Evolutionary conservation across 35 echinoderm and acorn worm species (phyloP), one percentile per base, ranked within the genome.

Genomic region (Eucidaris tribuloides): DNA sequence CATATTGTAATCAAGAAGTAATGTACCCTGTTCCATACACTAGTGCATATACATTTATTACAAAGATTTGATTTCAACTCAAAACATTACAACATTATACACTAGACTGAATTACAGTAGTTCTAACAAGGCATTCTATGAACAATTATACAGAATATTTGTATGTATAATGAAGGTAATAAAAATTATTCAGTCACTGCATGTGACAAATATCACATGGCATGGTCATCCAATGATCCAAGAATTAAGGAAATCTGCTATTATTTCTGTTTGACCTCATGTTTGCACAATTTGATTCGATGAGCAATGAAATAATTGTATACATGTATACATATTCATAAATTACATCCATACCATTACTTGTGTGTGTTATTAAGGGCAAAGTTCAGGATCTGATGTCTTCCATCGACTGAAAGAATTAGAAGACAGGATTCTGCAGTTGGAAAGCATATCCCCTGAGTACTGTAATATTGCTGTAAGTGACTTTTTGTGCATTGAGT

Each of bases 401-500:
- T 94, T 86, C 48, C 45, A 89, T 71, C 89, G 92, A 77, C 83
- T 94, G 3, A 94, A 94, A 85, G 46, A 55, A 19, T 68, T 94
- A 28, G 92, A 94, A 62, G 80, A 85, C 41, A 81, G 92, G 78
- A 81, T 94, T 42, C 65, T 94, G 43, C 92, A 94, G 3, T 58
- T 94, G 40, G 92, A 94, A 54, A 81, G 92, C 27, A 19, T 94
- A 13, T 94, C 92, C 28, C 92, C 92, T 54, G 92, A 94, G 60
- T 94, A 94, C 55, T 76, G 85, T 27, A 35, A 85, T 62, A 76
- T 79, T 29, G 62, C 74, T 27, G 89, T 92, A 74, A 76, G 87
- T 83, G 43, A 30, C 57, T 39, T 29, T 37, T 45, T 79, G 43
- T 15, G 23, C 43, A 65, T 66, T 32, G 54, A 24, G 33, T 82